A percentile compares a stretch with the other conserved stretches of the same genome.
These are phyloP conservation scores for Calliphora vomitoria DNA, from an alignment of 2,888 invertebrate genomes.

Conservation along the genomic window DNA sequence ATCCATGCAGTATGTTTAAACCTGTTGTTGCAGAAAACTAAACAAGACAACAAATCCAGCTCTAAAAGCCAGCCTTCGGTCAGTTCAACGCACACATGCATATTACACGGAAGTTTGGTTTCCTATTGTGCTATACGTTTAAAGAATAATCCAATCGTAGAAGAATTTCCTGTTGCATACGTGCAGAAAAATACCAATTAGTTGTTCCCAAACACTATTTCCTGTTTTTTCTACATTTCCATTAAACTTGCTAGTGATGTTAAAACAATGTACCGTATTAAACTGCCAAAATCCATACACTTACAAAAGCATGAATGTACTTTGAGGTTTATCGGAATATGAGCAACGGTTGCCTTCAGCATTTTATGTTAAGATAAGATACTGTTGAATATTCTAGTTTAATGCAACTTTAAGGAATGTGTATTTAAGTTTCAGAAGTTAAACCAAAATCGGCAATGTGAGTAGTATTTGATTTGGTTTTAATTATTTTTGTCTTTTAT, in stretches of 20 bases:
- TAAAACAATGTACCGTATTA: neutral
- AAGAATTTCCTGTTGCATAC: constrained; percentile 9
- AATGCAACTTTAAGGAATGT: too few species aligned
- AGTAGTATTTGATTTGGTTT: too few species aligned
- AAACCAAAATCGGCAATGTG: too few species aligned
- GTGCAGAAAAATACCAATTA: constrained; percentile 19
- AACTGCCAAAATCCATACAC: neutral
- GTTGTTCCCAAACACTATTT: neutral
- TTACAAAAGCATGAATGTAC: neutral
- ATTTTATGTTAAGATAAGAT: too few species aligned
- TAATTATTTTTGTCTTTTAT: too few species aligned
- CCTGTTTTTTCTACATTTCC: neutral
- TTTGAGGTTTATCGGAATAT: too few species aligned
- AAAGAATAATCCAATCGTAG: neutral
- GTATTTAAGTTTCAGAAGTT: too few species aligned
- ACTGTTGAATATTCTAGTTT: too few species aligned
- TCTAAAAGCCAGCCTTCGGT: neutral
- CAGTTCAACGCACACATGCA: neutral
- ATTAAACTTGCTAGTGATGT: neutral
- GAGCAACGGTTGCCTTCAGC: too few species aligned
- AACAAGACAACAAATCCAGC: neutral
- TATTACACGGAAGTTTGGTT: constrained; percentile 1
- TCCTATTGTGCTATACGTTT: constrained; percentile 1
- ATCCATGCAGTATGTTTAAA: neutral
- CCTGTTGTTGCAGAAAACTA: neutral